phyloP scores from a whole-genome alignment of 2,888 invertebrate genomes.

The Pogonocherus hispidulus region DNA sequence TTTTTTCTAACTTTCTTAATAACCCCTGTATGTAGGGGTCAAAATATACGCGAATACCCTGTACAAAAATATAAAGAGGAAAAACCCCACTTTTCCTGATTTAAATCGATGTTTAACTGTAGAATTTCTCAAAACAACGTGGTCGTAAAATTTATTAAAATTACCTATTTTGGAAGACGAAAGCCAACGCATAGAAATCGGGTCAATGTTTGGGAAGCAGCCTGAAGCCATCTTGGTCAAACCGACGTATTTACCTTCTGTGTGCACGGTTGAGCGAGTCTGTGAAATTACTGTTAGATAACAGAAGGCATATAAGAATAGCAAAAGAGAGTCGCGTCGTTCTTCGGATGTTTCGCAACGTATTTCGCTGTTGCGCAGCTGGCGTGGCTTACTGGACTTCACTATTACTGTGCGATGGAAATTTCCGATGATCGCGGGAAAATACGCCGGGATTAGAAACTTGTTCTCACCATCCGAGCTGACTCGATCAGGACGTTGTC shows the following conservation, averaged over 20 bases:
- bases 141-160: too few relatives aligned
- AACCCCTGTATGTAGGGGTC: too few relatives aligned
- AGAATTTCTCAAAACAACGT: too few relatives aligned
- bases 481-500: too few relatives aligned
- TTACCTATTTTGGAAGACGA: background rate
- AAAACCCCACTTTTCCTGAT: too few relatives aligned
- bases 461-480: too few relatives aligned
- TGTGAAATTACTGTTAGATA: conserved; percentile 12
- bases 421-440: conserved; percentile 5
- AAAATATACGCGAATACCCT: too few relatives aligned
- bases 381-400: background rate
- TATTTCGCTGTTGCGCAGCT: conserved; percentile 14
- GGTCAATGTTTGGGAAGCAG: conserved; percentile 7
- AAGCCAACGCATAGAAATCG: background rate
- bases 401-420: conserved; percentile 13
- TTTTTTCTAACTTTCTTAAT: too few relatives aligned
- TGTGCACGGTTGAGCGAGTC: conserved; percentile 7
- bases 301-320: conserved; percentile 8
- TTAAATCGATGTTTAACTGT: too few relatives aligned
- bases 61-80: too few relatives aligned
- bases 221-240: background rate
- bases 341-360: conserved; percentile 13
- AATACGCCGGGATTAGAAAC: conserved; percentile 12
- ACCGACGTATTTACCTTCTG: conserved; percentile 3
- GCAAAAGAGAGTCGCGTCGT: background rate